Evolutionary conservation across 2,888 invertebrate species (phyloP).

Genomic region (Dromius quadrimaculatus): DNA sequence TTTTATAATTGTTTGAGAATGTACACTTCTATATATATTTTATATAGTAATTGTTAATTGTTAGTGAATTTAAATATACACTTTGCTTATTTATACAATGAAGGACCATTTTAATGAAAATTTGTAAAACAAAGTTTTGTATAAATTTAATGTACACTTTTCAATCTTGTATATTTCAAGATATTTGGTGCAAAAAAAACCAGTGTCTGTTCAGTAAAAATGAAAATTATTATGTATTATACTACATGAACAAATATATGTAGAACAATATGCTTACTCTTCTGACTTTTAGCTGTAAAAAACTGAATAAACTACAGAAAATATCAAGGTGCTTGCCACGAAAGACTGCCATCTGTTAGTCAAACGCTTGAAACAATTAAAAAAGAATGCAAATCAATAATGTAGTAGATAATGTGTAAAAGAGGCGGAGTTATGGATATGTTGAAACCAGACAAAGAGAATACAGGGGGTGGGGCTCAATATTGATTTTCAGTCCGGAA

Average conservation of each 20-base stretch:
- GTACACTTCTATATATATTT: constrained; percentile 31
- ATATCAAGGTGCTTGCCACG: no score
- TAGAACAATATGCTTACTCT: neutral
- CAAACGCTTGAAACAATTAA: no score
- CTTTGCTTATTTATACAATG: constrained; percentile 25
- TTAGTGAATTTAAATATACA: constrained; percentile 15
- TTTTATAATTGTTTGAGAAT: constrained; percentile 28
- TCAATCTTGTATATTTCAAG: constrained; percentile 17
- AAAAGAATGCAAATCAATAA: no score
- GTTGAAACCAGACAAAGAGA: no score
- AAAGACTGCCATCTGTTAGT: no score
- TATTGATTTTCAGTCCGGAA: no score
- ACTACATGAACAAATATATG: constrained; percentile 16
- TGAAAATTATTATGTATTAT: constrained; percentile 21
- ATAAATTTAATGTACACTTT: constrained; percentile 6
- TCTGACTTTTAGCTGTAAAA: no score
- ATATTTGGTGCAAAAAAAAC: constrained; percentile 15
- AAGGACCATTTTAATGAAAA: constrained; percentile 15
- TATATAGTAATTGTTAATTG: constrained; percentile 27
- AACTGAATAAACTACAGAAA: no score
- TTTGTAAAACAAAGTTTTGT: constrained; percentile 27
- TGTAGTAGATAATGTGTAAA: no score
- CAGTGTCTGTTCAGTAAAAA: constrained; percentile 13
- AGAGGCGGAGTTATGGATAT: no score
- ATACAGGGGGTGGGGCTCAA: no score